phyloP scores from a whole-genome alignment of 2,113 vertebrate species.

The Callospermophilus lateralis region DNA sequence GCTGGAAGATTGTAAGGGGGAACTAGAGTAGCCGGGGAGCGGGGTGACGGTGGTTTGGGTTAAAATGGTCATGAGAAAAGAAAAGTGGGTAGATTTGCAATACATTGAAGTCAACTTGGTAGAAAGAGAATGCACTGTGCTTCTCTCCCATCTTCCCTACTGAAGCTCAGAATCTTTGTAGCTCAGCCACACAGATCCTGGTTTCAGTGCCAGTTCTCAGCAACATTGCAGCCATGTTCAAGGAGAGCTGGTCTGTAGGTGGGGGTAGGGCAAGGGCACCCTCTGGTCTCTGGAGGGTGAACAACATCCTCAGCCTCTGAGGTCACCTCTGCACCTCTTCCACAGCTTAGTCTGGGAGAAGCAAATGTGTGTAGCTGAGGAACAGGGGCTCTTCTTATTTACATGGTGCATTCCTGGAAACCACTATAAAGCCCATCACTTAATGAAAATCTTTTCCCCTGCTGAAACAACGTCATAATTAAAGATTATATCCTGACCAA shows the following conservation, averaged over 20 bases:
- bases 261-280: too few relatives aligned
- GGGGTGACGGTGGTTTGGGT: background rate
- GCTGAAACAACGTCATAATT: background rate
- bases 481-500: constrained; percentile 1
- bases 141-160: background rate
- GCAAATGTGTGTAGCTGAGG: background rate
- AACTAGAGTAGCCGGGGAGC: background rate
- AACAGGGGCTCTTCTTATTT: background rate
- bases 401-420: background rate
- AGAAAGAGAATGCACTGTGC: background rate
- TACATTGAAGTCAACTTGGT: background rate
- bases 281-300: background rate
- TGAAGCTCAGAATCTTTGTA: background rate
- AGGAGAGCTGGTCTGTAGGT: background rate
- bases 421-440: background rate
- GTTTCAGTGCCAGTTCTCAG: background rate
- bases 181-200: fast-evolving
- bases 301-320: background rate
- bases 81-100: background rate
- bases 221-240: too few relatives aligned
- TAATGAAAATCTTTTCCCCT: background rate
- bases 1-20: background rate
- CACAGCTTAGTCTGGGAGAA: background rate
- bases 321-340: too few relatives aligned
- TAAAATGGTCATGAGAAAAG: background rate